Percentiles rank a stretch among this genome's conserved stretches.
Conservation (phyloP, 1,140 invertebrate species). For the Nomia melanderi region DNA sequence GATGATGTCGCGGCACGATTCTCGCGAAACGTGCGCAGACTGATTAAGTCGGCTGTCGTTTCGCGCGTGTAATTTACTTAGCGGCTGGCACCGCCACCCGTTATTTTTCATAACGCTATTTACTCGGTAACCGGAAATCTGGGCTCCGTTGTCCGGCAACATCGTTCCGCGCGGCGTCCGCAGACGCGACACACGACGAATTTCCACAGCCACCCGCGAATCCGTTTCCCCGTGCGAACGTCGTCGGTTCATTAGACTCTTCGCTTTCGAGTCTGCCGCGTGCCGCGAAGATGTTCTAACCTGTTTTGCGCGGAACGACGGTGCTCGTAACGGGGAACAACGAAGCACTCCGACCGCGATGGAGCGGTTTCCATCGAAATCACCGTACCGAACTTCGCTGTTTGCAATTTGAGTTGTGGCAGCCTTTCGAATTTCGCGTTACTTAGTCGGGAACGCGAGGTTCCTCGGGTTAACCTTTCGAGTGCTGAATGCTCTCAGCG, state of each 20-base stretch:
- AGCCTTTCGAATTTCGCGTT: constrained; percentile 4
- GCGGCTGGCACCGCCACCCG: not conserved
- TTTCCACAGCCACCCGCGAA: no score
- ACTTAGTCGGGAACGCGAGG: not conserved
- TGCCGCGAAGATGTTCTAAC: no score
- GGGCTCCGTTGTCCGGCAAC: constrained; percentile 27
- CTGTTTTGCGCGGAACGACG: no score
- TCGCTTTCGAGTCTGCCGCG: no score
- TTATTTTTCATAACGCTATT: constrained; percentile 60
- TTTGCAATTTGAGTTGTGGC: not conserved
- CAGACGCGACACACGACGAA: not conserved
- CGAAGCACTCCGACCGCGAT: not conserved
- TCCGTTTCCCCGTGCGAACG: no score
- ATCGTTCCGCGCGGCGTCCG: no score
- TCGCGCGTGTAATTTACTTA: constrained; percentile 49
- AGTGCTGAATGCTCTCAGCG: no score
- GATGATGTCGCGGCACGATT: constrained; percentile 8
- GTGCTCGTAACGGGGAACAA: not conserved
- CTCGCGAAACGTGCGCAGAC: constrained; percentile 17
- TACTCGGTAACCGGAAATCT: constrained; percentile 49
- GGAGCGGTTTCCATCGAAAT: not conserved
- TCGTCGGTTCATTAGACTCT: no score
- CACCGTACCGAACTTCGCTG: not conserved
- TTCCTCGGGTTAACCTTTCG: no score
- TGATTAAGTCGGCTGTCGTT: constrained; percentile 53